Base-by-base conservation (phyloP, 1,140 invertebrate species). In the Hydropsyche tenuis region DNA sequence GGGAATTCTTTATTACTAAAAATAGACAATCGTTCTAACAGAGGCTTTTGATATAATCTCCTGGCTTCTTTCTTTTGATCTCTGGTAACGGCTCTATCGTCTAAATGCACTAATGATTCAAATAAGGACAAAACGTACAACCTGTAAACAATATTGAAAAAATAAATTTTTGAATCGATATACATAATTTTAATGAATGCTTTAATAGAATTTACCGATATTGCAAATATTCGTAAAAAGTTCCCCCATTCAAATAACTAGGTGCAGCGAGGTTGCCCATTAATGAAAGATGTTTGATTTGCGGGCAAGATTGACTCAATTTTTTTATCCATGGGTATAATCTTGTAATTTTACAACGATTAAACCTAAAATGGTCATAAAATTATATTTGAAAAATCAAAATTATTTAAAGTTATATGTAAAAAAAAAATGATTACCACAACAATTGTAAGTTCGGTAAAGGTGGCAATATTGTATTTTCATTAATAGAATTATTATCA, bases 261-360 rank as follows among this genome's bases (percentile, higher is more conserved):
- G 92, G 92, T 2, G 90, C 90, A 1, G 89, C 91, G 1, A 87
- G 86, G 80, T 95, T 95, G 46, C 92, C 91, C 92, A 95, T 94
- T 51, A 95, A 80, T 23, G 89, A 90, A 9, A 94, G 81, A 79
- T 89, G 89, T 76, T 86, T 86, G 37, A 93, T 81, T 79, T 88
- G 90, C 23, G 87, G 92, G 81, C 89, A 89, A 77, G 87, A 89
- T 77, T 86, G 84, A 77, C 87, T 82, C 65, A 94, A 80, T 74
- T 88, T 89, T 73, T 88, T 87, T 37, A 92, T 83, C 85, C 93
- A 93, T 0, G 90, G 89, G 81, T 88, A 89, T 18, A 94, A 81
- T 27, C 90, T 88, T 14, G 85, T 81, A 64, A 94, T 89, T 72
- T 87, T 87, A 79, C 94, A 94, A 78, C 92, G 87, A 82, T 95